phyloP scores from a whole-genome alignment of 2,113 vertebrate genomes.

The Eubucco bourcierii region DNA sequence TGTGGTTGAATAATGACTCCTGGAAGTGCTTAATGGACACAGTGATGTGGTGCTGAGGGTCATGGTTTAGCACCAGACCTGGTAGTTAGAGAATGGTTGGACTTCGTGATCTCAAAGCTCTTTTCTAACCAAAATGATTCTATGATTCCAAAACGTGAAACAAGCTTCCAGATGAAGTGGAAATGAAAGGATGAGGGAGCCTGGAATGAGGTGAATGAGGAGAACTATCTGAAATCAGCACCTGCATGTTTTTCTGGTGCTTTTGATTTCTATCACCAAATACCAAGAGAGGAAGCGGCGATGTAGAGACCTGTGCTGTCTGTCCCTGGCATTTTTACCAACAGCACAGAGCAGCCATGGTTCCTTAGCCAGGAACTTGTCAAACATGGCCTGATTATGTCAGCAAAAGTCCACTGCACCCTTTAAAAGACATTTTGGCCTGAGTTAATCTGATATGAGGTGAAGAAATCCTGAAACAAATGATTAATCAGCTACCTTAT shows the following conservation, averaged over 20 bases:
- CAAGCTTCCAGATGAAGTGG: accelerated
- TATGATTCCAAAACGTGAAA: not conserved
- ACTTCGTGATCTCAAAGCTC: too few species aligned
- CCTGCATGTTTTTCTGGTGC: not conserved
- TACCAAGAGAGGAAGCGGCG: not conserved
- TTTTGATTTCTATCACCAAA: not conserved
- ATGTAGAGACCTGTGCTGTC: not conserved
- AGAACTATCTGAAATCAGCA: not conserved
- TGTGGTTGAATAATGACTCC: too few species aligned
- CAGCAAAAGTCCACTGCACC: not conserved
- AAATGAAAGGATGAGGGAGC: not conserved
- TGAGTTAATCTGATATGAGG: not conserved
- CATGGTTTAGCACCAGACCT: too few species aligned
- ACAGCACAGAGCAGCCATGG: not conserved
- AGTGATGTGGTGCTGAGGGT: too few species aligned
- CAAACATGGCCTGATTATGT: not conserved
- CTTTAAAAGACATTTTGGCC: not conserved
- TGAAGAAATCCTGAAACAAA: constrained; percentile 49
- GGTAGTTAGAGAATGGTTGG: too few species aligned
- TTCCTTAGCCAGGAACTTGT: not conserved
- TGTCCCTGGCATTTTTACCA: not conserved
- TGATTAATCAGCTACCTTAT: constrained; percentile 28
- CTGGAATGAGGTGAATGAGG: not conserved
- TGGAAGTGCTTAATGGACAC: too few species aligned
- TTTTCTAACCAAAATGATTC: too few species aligned